Evolutionary conservation across 2,888 invertebrate genomes (phyloP), one percentile per base, ranked within the genome.

Genomic region (Xanthorhoe spadicearia): DNA sequence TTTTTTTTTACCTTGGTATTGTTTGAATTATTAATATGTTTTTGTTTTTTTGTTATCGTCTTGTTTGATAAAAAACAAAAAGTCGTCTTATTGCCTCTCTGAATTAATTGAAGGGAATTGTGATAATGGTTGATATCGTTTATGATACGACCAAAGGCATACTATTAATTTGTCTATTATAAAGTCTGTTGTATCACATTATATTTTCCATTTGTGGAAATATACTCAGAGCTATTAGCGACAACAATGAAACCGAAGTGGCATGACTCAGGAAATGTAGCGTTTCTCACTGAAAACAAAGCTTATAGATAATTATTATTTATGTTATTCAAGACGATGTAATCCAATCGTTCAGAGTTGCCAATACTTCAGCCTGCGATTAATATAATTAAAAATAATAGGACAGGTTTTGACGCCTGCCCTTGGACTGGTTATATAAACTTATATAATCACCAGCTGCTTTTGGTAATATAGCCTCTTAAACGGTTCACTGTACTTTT

Each of bases 381-480:
- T 71, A 71, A 76, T 79, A 72, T 76, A 78, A 80, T 82, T 80
- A 77, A 80, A 79, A 80, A 79, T 81, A 81, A 81, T 77, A 71
- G 72, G 75, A 78, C 86, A 77, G 80, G 83, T 83, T 83, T 13
- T 43, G 32, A 32, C 77, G 73, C 68, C 70, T 78, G 83, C 82
- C 88, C 87, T 89, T 89, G 85, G 80, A 76, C 82, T 78, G 78
- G 79, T 87, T 87, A 84, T 85, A 81, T 85, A 81, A 84, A 83
- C 85, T 81, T 80, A 51, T 52, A 38, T 63, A 77, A 69, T 74
- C 68, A 46, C 28, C 52, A 32, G 71, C 76, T 78, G 77, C 81
- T 81, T 85, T 85, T 48, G 78, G 82, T 78, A 74, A 74, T 75
- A 69, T 79, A 48, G 15, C 17, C 79, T 80, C 77, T 75, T 80